Conservation (phyloP, 2,888 invertebrate genomes). For the Thymelicus sylvestris region DNA sequence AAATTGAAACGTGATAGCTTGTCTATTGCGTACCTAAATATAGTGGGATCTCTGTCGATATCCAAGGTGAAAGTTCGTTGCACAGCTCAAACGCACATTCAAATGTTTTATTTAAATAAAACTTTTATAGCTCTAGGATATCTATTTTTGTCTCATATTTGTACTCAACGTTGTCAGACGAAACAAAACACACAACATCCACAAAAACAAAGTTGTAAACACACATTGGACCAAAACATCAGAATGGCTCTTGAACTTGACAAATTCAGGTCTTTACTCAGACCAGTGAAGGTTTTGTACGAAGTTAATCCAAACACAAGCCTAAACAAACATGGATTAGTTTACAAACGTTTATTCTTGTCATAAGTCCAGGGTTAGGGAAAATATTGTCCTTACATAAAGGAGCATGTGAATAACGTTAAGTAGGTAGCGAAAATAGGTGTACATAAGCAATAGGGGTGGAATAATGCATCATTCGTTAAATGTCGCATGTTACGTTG, state of each 20-base stretch:
- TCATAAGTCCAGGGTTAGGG: constrained; percentile 42
- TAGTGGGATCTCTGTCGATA: no score
- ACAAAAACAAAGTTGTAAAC: neutral
- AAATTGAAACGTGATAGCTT: no score
- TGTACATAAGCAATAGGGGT: constrained; percentile 38
- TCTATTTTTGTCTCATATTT: neutral
- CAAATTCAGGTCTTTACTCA: constrained; percentile 4
- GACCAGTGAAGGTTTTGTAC: constrained; percentile 30
- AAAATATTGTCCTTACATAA: constrained; percentile 36
- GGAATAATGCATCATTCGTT: constrained; percentile 41
- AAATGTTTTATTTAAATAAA: neutral
- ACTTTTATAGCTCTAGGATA: neutral
- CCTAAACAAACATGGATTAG: constrained; percentile 45
- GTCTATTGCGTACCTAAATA: no score
- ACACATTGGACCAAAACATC: neutral
- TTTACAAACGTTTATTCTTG: constrained; percentile 44
- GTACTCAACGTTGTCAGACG: neutral
- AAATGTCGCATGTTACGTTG: constrained; percentile 31
- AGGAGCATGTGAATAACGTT: constrained; percentile 25
- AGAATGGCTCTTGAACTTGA: constrained; percentile 6
- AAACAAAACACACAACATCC: neutral
- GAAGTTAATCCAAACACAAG: constrained; percentile 43
- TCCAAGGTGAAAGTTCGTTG: no score
- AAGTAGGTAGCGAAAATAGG: constrained; percentile 40
- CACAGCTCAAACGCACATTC: neutral